Base-by-base conservation (phyloP, 2,113 vertebrate genomes). In the Machaerirhynchus nigripectus region DNA sequence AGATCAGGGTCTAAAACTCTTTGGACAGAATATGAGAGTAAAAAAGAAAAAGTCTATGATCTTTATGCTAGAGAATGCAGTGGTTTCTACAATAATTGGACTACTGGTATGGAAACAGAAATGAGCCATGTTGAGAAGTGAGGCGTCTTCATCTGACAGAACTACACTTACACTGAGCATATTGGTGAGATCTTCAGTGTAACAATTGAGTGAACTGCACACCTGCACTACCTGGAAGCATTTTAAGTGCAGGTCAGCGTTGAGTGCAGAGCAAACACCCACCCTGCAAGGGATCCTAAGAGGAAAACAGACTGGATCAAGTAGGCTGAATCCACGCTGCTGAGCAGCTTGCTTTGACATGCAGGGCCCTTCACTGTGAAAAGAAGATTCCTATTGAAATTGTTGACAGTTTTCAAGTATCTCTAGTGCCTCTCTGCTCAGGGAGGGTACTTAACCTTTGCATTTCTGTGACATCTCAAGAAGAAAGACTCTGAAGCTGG, bases 321-420 rank as follows among this genome's bases (percentile, higher is more conserved):
- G 80, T 89, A 75, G 91, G 76, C 60, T 86, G 79, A 89, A 89
- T 89, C 39, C 89, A 93, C 86, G 89, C 44, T 94, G 73, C 80
- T 90, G 91, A 95, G 94, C 93, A 95, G 89, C 73, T 93, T 95
- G 94, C 86, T 96, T 95, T 95, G 83, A 94, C 84, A 75, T 15
- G 19, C 86, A 70, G 35, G 44, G 73, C 81, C 89, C 95, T 96
- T 87, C 73, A 87, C 69, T 28, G 24, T 75, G 69, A 90, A 95
- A 95, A 55, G 73, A 95, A 90, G 60, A 92, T 70, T 94, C 75
- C 67, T 85, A 57, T 35, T 90, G 88, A 94, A 93, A 85, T 57
- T 64, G 80, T 81, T 95, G 89, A 94, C 89, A 87, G 77, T 52
- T 91, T 86, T 95, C 77, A 78, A 95, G 93, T 84, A 46, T 47